These are phyloP conservation scores for Ptyas mucosa DNA, from an alignment of 2,113 vertebrate genomes.

Conservation along the genomic window DNA sequence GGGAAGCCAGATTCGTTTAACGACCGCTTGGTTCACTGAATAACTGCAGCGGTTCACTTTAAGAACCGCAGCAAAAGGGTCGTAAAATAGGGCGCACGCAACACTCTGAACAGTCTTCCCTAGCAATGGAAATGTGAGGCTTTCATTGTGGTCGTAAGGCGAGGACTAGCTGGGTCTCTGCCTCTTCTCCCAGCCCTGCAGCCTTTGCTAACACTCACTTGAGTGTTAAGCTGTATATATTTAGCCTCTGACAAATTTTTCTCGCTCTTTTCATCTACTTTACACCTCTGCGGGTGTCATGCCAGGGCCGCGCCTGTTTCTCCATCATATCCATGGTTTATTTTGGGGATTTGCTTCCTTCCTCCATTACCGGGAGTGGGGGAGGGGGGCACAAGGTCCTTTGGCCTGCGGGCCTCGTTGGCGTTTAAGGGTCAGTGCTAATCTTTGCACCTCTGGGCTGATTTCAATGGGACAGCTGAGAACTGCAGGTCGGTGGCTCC, in stretches of 20 bases:
- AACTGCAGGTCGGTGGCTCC: neutral
- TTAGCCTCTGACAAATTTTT: neutral
- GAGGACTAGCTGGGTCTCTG: neutral
- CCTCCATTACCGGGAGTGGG: no score
- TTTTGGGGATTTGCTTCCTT: neutral
- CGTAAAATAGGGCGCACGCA: rapidly evolving
- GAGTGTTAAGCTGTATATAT: neutral
- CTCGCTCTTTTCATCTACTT: neutral
- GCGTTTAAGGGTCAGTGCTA: neutral
- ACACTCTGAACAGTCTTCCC: no score
- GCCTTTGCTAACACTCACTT: neutral
- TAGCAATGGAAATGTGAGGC: neutral
- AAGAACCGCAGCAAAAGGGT: no score
- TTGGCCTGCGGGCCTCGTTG: no score
- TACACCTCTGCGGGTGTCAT: neutral
- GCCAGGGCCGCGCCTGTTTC: neutral
- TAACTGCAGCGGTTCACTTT: no score
- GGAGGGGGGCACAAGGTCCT: no score
- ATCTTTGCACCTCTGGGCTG: neutral
- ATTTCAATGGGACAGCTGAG: no score
- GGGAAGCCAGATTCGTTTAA: neutral
- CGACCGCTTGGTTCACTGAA: no score
- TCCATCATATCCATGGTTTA: neutral
- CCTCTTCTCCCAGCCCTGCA: neutral
- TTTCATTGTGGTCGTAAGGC: no score